Evolutionary conservation across 2,797 vertebrate genomes (phyloP).

Genomic region (Pitangus sulphuratus): DNA sequence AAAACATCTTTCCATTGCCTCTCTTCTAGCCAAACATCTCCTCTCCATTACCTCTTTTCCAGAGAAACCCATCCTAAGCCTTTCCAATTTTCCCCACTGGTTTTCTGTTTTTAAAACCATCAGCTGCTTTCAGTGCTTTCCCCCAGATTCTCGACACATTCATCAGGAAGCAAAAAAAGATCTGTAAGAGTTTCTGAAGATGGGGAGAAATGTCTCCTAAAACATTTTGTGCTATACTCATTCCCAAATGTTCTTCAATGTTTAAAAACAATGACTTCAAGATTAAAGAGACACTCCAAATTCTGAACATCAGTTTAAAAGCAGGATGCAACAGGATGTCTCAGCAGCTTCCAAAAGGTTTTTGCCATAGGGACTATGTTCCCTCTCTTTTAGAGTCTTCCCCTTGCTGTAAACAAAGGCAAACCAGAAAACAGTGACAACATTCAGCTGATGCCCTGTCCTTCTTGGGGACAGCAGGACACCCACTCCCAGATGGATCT

Average conservation of each 20-base stretch:
- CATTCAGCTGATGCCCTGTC: not conserved
- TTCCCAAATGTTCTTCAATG: conserved; percentile 2
- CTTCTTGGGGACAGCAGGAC: not conserved
- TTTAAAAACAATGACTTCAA: not conserved
- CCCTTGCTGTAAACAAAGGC: not conserved
- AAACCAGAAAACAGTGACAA: not conserved
- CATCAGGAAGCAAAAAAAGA: not conserved
- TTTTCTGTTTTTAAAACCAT: not conserved
- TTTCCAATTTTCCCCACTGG: not conserved
- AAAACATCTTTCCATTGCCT: not conserved
- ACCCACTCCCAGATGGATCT: not conserved
- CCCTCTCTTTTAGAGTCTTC: not conserved
- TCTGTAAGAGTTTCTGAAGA: not conserved
- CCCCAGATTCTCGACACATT: not conserved
- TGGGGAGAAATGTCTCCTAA: not conserved
- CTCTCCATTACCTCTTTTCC: not conserved
- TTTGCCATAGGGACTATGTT: not conserved
- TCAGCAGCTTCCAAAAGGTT: not conserved
- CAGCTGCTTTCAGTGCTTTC: not conserved
- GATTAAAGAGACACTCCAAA: not conserved
- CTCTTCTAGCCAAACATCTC: not conserved
- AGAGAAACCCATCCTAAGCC: not conserved
- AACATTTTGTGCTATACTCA: not conserved
- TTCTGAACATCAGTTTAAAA: not conserved
- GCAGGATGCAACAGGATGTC: not conserved